Evolutionary conservation across 2,797 vertebrate genomes (phyloP), one percentile per base, ranked within the genome.

Genomic region (Sebastes vulpes): DNA sequence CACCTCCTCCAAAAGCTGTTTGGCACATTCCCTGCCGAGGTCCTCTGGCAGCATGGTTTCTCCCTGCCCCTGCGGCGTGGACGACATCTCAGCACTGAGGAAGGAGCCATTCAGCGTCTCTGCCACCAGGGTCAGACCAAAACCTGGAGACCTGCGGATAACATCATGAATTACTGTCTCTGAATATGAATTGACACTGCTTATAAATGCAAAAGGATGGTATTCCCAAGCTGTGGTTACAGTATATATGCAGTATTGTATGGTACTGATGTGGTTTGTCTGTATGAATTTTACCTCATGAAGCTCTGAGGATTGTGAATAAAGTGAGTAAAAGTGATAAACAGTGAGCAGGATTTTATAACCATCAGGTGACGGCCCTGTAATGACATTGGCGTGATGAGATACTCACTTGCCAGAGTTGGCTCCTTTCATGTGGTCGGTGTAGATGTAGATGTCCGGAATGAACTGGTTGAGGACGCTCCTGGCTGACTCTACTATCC

Each of bases 391-490:
- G 8, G 12, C 21, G 5, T n/a, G 18, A 9, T 10, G 23, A 67
- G 52, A 16, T 53, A 97, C 99, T 96, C 90, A 99, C 99, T 97
- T 99, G 73, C 98, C 99, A 74, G 98, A 98, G 92, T 77, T 97
- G 83, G 91, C 35, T 3, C 98, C 98, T 82, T 99, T 99, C 97
- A 98, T 97, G 89, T 99, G 98, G 94, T 99, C 99, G 0, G 99
- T 99, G 92, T 98, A 96, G 87, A 99, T 99, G 90, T 99, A 99
- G 89, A 99, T 97, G 80, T 99, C 99, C 1, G 99, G 99, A 38
- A 99, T 91, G 83, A 99, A 99, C 85, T 97, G 96, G 96, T 99
- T 99, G 66, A 99, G 92, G 87, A 99, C 68, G 63, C 97, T 93
- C 75, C 98, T 96, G 56, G 98, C 96, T 7, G 99, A 97, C 50